Conservation (phyloP, 2,888 invertebrate species). For the Folsomia candida region DNA sequence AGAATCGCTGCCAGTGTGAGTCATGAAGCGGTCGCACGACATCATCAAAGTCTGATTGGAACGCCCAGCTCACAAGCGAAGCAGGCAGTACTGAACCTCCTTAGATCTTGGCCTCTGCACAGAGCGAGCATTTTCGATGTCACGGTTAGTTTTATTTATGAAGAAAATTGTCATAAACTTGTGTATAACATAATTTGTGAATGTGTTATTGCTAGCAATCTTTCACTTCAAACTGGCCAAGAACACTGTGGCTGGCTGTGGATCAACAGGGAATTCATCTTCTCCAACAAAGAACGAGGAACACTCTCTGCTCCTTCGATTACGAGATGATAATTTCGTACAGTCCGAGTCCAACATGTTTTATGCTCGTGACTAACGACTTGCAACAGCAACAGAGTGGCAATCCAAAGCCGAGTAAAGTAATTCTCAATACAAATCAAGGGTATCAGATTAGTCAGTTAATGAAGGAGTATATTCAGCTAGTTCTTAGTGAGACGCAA, state of each 20-base stretch:
- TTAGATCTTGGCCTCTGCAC: slow-evolving; percentile 90
- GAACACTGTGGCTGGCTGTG: slow-evolving; percentile 86
- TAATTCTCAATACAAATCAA: slow-evolving; percentile 88
- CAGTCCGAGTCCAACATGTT: slow-evolving; percentile 84
- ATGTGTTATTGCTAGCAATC: slow-evolving; percentile 69
- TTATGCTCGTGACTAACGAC: slow-evolving; percentile 78
- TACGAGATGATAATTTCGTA: slow-evolving; percentile 85
- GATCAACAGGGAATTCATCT: slow-evolving; percentile 89
- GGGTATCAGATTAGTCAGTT: slow-evolving; percentile 56
- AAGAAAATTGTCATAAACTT: background rate
- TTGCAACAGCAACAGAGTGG: slow-evolving; percentile 56
- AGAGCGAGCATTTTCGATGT: slow-evolving; percentile 92
- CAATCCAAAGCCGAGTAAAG: slow-evolving; percentile 79
- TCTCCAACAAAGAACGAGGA: slow-evolving; percentile 81
- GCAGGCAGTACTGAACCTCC: slow-evolving; percentile 86
- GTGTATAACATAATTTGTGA: background rate
- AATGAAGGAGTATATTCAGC: slow-evolving; percentile 34
- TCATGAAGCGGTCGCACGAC: slow-evolving; percentile 80
- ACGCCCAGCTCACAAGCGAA: slow-evolving; percentile 84
- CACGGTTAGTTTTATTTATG: slow-evolving; percentile 52
- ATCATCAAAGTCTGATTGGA: slow-evolving; percentile 84
- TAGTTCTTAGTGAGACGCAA: background rate
- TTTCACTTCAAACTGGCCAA: slow-evolving; percentile 93
- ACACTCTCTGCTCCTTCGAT: slow-evolving; percentile 85
- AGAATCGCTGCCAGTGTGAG: slow-evolving; percentile 75